Base-by-base conservation (phyloP, 2,113 vertebrate species). In the Scolopax mira region DNA sequence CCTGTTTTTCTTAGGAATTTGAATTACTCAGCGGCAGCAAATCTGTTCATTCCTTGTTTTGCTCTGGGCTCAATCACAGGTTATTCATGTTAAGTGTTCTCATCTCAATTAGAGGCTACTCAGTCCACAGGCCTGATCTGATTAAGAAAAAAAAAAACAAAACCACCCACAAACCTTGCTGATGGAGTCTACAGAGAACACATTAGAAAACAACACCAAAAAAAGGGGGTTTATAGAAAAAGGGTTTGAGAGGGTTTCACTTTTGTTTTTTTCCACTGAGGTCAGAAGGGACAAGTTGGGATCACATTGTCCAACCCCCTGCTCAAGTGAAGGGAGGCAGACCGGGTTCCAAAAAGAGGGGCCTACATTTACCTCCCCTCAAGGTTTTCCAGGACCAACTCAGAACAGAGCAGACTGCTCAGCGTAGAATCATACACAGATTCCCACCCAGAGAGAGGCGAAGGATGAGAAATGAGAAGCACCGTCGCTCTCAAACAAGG, bases 331-430 rank as follows among this genome's bases (percentile, higher is more conserved):
- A 7, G 19, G 44, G 21, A 54, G 27, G 18, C 25, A 66, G 51
- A 44, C 13, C 10, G 52, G 25, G 8, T n/a, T 54, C 44, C 62
- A 58, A 42, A 5, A 39, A 39, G 23, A 65, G 23, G 12, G 6
- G 2, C 14, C 48, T 31, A 16, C 57, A 25, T 13, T 6, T n/a
- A n/a, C 16, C 4, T 3, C 3, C 17, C 28, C 6, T 4, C 9
- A 31, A 2, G 5, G 44, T 61, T 24, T 57, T 28, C 27, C 65
- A 78, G 27, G 10, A 2, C 27, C 37, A 54, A 49, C 30, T n/a
- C 48, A 31, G 42, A 54, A 15, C 12, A 55, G n/a, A 62, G 14
- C 17, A n/a, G 61, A 71, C 17, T 3, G 7, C 41, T 64, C 70
- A 16, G 41, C 5, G 0, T 8, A 22, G 46, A 31, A 24, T 31